These are phyloP conservation scores for Scytalopus superciliaris DNA, from an alignment of 2,113 vertebrate species.

Conservation along the genomic window DNA sequence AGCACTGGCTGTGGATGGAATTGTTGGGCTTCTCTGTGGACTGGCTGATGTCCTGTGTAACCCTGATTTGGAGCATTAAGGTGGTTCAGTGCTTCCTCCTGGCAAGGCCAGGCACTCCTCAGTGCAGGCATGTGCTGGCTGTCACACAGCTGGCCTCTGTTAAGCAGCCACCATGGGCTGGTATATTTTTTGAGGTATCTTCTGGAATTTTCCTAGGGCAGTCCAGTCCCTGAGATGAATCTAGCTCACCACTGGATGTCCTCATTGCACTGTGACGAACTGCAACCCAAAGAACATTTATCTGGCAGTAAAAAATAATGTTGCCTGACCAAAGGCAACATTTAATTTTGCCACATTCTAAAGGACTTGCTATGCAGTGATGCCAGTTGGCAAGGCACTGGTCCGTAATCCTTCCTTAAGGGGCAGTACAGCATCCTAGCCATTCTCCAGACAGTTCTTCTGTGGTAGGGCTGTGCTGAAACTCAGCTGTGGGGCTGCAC, in stretches of 20 bases:
- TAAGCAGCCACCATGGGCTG: neutral
- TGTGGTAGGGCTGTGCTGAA: neutral
- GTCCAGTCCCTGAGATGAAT: neutral
- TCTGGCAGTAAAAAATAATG: neutral
- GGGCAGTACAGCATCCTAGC: neutral
- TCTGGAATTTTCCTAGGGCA: constrained; percentile 1
- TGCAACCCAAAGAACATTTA: neutral
- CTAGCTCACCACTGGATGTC: constrained; percentile 72
- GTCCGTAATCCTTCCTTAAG: neutral
- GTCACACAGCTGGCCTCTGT: neutral
- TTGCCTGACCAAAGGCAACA: neutral
- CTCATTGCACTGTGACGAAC: constrained; percentile 22
- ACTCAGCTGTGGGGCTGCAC: neutral
- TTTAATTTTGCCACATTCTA: neutral
- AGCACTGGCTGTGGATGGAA: neutral
- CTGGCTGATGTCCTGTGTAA: neutral
- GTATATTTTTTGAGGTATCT: neutral
- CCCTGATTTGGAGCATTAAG: neutral
- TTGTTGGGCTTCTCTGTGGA: neutral
- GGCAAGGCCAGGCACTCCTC: neutral
- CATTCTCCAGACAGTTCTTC: neutral
- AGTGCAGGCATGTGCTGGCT: neutral
- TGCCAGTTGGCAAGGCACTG: neutral
- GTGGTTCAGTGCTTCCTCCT: fast-evolving
- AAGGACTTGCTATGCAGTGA: neutral